Conservation (phyloP, 2,888 invertebrate species). For the Hoplodrina blanda region DNA sequence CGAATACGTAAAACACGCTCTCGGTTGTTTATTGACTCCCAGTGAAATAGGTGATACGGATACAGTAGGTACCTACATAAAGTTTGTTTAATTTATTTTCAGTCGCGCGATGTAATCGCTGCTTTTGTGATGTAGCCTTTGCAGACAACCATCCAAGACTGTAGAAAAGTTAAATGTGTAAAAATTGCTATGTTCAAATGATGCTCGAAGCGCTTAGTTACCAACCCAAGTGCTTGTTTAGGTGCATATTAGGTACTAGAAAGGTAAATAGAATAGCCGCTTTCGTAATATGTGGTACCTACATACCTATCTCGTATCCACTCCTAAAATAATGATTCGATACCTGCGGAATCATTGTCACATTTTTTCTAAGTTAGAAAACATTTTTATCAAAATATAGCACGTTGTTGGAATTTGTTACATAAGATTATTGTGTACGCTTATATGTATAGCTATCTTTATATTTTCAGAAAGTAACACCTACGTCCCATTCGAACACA, state of each 20-base stretch:
- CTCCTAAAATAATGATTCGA: too few relatives aligned
- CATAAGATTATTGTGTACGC: conserved; percentile 8
- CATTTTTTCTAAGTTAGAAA: neutral
- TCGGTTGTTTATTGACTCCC: conserved; percentile 59
- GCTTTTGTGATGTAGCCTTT: conserved; percentile 1
- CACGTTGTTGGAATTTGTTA: neutral
- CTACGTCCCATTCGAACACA: conserved; percentile 20
- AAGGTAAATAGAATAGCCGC: too few relatives aligned
- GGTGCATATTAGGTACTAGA: too few relatives aligned
- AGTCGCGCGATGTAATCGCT: neutral
- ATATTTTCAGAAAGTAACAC: conserved; percentile 11
- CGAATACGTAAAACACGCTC: conserved; percentile 59
- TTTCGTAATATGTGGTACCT: too few relatives aligned
- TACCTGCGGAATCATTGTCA: neutral
- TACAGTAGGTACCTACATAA: neutral
- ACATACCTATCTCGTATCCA: too few relatives aligned
- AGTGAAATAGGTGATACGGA: conserved; percentile 32
- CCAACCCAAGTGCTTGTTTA: too few relatives aligned
- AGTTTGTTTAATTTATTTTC: conserved; percentile 32
- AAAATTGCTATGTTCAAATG: neutral
- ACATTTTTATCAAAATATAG: neutral
- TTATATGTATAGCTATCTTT: conserved; percentile 6
- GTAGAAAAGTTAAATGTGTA: neutral
- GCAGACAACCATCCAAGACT: neutral
- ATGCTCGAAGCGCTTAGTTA: too few relatives aligned